Evolutionary conservation across 2,888 invertebrate species (phyloP), one percentile per base, ranked within the genome.

Genomic region (Ophion costatus): DNA sequence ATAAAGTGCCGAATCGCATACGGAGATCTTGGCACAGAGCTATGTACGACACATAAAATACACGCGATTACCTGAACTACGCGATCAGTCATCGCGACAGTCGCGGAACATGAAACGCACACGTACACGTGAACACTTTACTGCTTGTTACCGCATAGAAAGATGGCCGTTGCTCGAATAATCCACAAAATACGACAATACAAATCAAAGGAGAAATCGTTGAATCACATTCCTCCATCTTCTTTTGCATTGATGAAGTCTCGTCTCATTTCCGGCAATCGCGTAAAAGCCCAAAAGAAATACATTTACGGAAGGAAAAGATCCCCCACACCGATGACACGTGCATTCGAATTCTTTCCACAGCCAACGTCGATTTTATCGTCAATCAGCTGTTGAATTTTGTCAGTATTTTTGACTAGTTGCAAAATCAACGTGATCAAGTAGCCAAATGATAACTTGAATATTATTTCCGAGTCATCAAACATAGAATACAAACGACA

Each of bases 181-280:
- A 51, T 82, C 51, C 51, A 14, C 61, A 33, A 42, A 70, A 11
- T 63, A 69, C 59, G 38, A 56, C 66, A 29, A 77, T 57, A 61
- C 24, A 33, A 74, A 66, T 38, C 64, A 20, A n/a, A 70, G 63
- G 56, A 69, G 29, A 69, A 42, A 61, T 51, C 77, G 80, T 77
- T 84, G 85, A 84, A 88, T 88, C 86, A 80, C 88, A 88, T 88
- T 88, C 88, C 87, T 87, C 85, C 80, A 86, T 71, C 29, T 24
- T 59, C 56, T 29, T 45, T 59, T 45, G 33, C 38, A 7, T 14
- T 10, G 2, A 59, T 76, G 87, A 89, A 88, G 88, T 87, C 88
- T 87, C 84, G 89, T 89, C 87, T 88, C 87, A 88, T 89, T 90
- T 89, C 89, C 89, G 89, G 87, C 88, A 88, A 83, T 86, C 79